Base-by-base conservation (phyloP, 2,797 vertebrate species). In the Paratrypauchen microcephalus region DNA sequence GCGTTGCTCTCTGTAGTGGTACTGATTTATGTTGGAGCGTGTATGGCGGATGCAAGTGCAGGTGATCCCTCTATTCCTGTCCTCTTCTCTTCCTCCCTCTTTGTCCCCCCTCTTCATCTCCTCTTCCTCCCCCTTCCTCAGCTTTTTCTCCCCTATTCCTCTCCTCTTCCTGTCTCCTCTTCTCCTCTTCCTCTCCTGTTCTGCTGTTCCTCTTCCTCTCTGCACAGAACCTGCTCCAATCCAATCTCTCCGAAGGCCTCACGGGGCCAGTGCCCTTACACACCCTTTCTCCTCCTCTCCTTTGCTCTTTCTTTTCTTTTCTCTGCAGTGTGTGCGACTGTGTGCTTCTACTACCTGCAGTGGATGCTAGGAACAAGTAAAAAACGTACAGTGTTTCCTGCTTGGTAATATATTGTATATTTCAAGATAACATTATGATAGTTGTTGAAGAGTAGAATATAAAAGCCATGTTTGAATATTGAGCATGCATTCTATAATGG, bases 301-400 rank as follows among this genome's bases (percentile, higher is more conserved):
- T 72, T 82, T 57, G 5, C 56, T 64, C 63, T 75, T 60, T 61
- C 52, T 41, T 75, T 60, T 61, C 52, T 41, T 52, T 45, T 68
- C 28, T 41, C 15, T 69, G 83, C 81, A 85, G 79, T 87, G 86
- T 86, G 71, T 83, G 87, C 88, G 94, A 93, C 85, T 93, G 90
- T 93, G 90, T 91, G 93, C 93, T 92, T 92, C 77, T 80, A 74
- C 78, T 87, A 80, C 88, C 82, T 79, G 78, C 85, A 86, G 87
- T 87, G 86, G 90, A 86, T 75, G 82, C 83, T 73, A 67, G 69
- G 60, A 81, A 76, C 68, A 73, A 83, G 70, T n/a, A 69, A 72
- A 78, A 80, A 68, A 67, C 23, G 15, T 26, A 16, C 12, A 2
- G 68, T 61, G 76, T 67, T 57, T 82, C 36, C 26, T 72, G 75